These are phyloP conservation scores for Beris chalybata DNA, from an alignment of 2,888 invertebrate species.

Conservation along the genomic window DNA sequence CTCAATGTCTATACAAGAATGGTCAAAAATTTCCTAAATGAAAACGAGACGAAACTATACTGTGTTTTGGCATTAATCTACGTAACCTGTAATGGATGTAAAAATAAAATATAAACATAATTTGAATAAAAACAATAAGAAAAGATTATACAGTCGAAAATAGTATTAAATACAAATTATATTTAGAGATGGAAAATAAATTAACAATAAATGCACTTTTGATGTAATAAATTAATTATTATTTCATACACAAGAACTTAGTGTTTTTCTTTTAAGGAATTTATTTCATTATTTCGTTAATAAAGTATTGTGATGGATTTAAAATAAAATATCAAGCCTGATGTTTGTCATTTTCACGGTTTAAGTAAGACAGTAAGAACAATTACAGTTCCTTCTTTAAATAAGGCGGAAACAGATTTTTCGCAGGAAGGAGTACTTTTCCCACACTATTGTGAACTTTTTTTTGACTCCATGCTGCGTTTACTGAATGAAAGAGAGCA, in stretches of 20 bases:
- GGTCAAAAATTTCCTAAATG: no score
- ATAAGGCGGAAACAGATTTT: no score
- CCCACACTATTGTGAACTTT: no score
- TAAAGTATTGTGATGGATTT: background rate
- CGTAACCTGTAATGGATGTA: slow-evolving; percentile 1
- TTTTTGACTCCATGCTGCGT: no score
- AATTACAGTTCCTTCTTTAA: no score
- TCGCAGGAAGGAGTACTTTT: no score
- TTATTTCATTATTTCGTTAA: background rate
- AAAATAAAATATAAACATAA: slow-evolving; percentile 15
- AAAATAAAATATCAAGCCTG: no score
- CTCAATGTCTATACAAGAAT: no score
- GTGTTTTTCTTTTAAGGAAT: background rate
- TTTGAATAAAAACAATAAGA: slow-evolving; percentile 4
- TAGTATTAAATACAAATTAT: slow-evolving; percentile 38
- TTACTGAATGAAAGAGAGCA: no score
- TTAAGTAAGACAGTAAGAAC: no score
- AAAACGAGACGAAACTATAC: background rate
- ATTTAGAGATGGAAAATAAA: slow-evolving; percentile 34
- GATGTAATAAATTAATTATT: slow-evolving; percentile 43
- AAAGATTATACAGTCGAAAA: slow-evolving; percentile 30
- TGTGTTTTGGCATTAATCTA: slow-evolving; percentile 6
- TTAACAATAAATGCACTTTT: slow-evolving; percentile 40
- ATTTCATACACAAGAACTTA: slow-evolving; percentile 41
- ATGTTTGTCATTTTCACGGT: no score